Conservation (phyloP, 2,113 vertebrate genomes). For the Nothobranchius kuhntae region DNA sequence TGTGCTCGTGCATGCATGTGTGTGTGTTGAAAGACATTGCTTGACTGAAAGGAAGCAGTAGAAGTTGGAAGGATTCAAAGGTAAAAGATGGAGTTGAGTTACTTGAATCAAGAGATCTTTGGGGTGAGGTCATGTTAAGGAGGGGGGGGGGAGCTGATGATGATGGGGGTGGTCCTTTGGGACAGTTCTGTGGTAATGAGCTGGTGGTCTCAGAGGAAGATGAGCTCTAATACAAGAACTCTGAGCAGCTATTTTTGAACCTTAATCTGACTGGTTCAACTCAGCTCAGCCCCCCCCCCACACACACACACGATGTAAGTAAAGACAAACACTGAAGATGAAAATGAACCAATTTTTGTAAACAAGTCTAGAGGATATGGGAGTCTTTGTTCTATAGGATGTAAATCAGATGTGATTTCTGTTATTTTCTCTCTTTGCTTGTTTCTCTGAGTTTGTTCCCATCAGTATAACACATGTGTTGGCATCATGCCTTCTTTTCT, state of each 20-base stretch:
- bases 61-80: too few relatives aligned
- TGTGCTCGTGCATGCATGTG: neutral
- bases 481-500: too few relatives aligned
- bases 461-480: too few relatives aligned
- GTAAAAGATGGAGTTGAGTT: neutral
- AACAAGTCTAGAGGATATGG: neutral
- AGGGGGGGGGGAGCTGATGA: slow-evolving; percentile 29
- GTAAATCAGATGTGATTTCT: too few relatives aligned
- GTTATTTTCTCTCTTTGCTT: too few relatives aligned
- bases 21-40: slow-evolving; percentile 8
- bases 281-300: slow-evolving; percentile 43
- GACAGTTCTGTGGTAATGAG: slow-evolving; percentile 73
- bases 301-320: neutral
- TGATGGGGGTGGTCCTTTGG: slow-evolving; percentile 40
- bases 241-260: slow-evolving; percentile 69
- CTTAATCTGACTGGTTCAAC: slow-evolving; percentile 67
- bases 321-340: neutral
- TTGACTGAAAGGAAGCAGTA: neutral
- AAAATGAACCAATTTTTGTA: neutral
- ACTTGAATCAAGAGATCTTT: slow-evolving; percentile 16
- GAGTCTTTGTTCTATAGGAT: too few relatives aligned
- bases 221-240: slow-evolving; percentile 60
- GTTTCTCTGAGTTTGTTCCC: too few relatives aligned
- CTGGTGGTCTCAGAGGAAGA: slow-evolving; percentile 70
- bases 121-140: slow-evolving; percentile 41